A percentile compares a stretch with the other conserved stretches of the same genome.
phyloP scores from a whole-genome alignment of 2,888 invertebrate genomes.

The Caenorhabditis japonica region DNA sequence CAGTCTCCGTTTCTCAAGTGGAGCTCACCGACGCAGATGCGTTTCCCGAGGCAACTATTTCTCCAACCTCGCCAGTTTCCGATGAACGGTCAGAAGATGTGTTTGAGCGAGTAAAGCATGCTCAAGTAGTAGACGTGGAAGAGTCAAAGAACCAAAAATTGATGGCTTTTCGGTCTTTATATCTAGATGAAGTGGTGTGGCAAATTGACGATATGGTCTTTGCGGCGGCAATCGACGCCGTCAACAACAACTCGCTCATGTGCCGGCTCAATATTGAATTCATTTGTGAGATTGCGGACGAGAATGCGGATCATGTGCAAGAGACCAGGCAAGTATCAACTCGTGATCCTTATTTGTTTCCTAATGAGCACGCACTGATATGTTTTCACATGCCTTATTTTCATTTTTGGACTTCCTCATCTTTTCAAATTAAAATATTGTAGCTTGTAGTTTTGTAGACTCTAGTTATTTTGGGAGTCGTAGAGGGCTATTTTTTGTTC shows the following conservation, averaged over 20 bases:
- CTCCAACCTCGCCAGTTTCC: slow-evolving; percentile 17
- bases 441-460: too few species aligned
- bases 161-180: slow-evolving; percentile 29
- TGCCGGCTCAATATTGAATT: slow-evolving; percentile 79
- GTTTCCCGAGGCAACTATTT: slow-evolving; percentile 15
- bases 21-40: slow-evolving; percentile 1
- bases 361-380: too few species aligned
- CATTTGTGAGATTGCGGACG: slow-evolving; percentile 78
- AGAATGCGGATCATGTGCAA: slow-evolving; percentile 37
- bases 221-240: slow-evolving; percentile 78
- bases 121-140: too few species aligned
- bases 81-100: slow-evolving; percentile 20
- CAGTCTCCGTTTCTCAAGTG: neutral
- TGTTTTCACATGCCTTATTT: too few species aligned
- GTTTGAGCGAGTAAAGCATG: slow-evolving; percentile 5
- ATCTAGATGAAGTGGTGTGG: slow-evolving; percentile 69
- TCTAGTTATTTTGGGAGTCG: too few species aligned
- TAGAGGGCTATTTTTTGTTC: too few species aligned
- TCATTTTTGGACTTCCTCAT: too few species aligned
- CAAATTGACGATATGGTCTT: slow-evolving; percentile 76
- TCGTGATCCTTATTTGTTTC: too few species aligned
- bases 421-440: too few species aligned
- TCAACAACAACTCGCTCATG: slow-evolving; percentile 78
- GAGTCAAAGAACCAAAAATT: neutral
- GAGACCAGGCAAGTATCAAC: slow-evolving; percentile 29